Percentiles rank a stretch among this genome's conserved stretches.
Conservation (phyloP, 2,888 invertebrate species). For the Argyra leucocephala region DNA sequence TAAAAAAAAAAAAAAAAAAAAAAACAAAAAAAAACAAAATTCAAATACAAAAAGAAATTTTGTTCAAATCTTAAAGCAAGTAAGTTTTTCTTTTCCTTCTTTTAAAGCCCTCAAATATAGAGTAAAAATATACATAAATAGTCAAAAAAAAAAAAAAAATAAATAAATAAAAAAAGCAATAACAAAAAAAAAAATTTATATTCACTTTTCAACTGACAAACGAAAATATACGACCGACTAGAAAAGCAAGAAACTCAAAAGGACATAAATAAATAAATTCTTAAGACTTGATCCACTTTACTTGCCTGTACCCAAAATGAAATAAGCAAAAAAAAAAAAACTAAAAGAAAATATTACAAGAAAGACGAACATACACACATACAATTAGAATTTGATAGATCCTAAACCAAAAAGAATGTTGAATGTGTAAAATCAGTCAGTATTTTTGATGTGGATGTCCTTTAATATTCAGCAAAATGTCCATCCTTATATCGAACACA, state of each 20-base stretch:
- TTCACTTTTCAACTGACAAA: conserved; percentile 4
- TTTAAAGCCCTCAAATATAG: too few species aligned
- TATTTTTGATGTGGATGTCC: conserved; percentile 6
- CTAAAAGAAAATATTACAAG: too few species aligned
- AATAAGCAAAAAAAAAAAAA: background rate
- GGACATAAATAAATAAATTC: background rate
- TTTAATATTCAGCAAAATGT: background rate
- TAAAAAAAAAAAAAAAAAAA: too few species aligned
- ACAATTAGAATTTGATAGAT: too few species aligned
- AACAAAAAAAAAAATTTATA: background rate
- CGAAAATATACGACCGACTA: background rate
- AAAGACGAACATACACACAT: too few species aligned
- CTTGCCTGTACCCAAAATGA: background rate
- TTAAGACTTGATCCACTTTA: background rate
- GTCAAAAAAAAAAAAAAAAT: background rate
- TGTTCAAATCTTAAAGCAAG: too few species aligned
- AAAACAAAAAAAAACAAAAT: too few species aligned
- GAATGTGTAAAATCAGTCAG: background rate
- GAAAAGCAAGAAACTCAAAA: background rate
- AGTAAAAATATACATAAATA: too few species aligned
- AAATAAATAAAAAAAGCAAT: background rate
- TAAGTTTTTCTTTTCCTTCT: too few species aligned
- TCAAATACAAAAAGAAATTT: too few species aligned
- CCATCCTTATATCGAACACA: background rate
- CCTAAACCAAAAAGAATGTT: background rate